Evolutionary conservation across 1,140 invertebrate species (phyloP).

Genomic region (Drosophila kohkoa): DNA sequence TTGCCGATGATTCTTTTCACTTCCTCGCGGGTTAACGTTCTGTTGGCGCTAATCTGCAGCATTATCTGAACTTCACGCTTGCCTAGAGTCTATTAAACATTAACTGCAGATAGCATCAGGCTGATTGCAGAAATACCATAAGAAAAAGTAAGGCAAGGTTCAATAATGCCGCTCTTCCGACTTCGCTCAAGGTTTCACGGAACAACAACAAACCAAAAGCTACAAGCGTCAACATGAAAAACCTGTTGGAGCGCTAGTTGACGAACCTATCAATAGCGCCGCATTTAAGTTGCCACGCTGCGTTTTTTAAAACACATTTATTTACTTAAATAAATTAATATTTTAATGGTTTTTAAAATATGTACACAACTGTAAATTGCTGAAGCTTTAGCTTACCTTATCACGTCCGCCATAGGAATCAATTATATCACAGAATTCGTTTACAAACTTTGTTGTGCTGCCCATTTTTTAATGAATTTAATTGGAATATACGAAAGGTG

Average conservation of each 20-base stretch:
- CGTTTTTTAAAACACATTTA: slow-evolving; percentile 33
- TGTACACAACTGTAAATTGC: slow-evolving; percentile 1
- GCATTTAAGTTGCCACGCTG: slow-evolving; percentile 57
- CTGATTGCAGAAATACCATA: slow-evolving; percentile 54
- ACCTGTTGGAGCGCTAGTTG: slow-evolving; percentile 59
- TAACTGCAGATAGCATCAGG: not conserved
- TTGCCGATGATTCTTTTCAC: slow-evolving; percentile 60
- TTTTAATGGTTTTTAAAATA: not conserved
- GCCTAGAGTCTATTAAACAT: slow-evolving; percentile 17
- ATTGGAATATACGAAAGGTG: slow-evolving; percentile 3
- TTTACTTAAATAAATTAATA: not conserved
- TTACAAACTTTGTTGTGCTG: slow-evolving; percentile 73
- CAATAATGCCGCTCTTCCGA: slow-evolving; percentile 59
- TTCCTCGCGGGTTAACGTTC: slow-evolving; percentile 51
- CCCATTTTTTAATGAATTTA: slow-evolving; percentile 40
- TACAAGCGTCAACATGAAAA: slow-evolving; percentile 34
- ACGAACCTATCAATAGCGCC: slow-evolving; percentile 17
- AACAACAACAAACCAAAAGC: slow-evolving; percentile 19
- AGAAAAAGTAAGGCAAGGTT: slow-evolving; percentile 70
- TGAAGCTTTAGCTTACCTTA: slow-evolving; percentile 83
- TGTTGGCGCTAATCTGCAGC: slow-evolving; percentile 41
- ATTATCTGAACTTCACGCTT: slow-evolving; percentile 59
- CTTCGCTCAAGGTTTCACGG: slow-evolving; percentile 31
- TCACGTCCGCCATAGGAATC: slow-evolving; percentile 86
- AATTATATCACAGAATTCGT: slow-evolving; percentile 86